Conservation (phyloP, 2,888 invertebrate genomes). For the Monopis laevigella region DNA sequence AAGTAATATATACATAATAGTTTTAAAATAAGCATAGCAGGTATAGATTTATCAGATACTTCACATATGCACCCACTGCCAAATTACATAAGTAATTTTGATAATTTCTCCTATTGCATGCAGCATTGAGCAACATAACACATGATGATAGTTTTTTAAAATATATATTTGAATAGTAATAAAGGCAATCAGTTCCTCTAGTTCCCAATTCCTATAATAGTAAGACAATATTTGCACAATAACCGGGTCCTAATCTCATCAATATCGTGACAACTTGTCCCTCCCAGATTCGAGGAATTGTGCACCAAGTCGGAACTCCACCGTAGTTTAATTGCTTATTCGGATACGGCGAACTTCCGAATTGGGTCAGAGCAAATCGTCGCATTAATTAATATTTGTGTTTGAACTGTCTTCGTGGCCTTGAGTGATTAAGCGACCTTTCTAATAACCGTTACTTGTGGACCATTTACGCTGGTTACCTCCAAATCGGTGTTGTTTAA, state of each 20-base stretch:
- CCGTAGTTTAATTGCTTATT: constrained; percentile 58
- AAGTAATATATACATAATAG: too few relatives aligned
- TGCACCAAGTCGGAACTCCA: constrained; percentile 25
- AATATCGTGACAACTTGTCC: constrained; percentile 8
- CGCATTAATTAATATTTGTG: constrained; percentile 63
- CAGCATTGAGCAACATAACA: too few relatives aligned
- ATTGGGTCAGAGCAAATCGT: constrained; percentile 57
- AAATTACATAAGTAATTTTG: too few relatives aligned
- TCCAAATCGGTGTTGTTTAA: constrained; percentile 36
- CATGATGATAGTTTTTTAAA: too few relatives aligned
- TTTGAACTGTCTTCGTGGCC: constrained; percentile 57
- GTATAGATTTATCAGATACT: too few relatives aligned
- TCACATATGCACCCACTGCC: too few relatives aligned
- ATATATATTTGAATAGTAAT: too few relatives aligned
- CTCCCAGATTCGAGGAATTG: constrained; percentile 5
- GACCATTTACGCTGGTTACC: constrained; percentile 47
- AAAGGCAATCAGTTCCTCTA: too few relatives aligned
- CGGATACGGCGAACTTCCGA: constrained; percentile 55
- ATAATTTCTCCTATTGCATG: too few relatives aligned
- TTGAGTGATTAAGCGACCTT: constrained; percentile 58
- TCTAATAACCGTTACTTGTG: constrained; percentile 50
- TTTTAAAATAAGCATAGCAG: too few relatives aligned
- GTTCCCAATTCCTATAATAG: too few relatives aligned
- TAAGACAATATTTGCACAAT: constrained; percentile 8
- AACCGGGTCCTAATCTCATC: constrained; percentile 10